Evolutionary conservation across 2,888 invertebrate genomes (phyloP).

Genomic region (Sinhomidia bicolor): DNA sequence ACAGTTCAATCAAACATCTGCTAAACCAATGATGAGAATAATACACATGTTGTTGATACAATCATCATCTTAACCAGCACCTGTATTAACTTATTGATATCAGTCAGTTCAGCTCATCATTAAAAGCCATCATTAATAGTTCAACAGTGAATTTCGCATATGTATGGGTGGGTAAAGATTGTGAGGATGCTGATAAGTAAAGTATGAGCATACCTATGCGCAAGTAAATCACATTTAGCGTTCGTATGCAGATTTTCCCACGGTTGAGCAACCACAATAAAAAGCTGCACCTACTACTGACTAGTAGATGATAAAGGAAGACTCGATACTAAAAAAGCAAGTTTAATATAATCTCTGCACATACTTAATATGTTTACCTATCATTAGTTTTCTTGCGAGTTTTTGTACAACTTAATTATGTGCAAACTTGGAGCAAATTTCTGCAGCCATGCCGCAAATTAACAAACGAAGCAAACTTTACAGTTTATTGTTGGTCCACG

Average conservation of each 20-base stretch:
- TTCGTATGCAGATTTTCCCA: background rate
- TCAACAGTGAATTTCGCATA: background rate
- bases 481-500: too few species aligned
- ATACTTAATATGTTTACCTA: too few species aligned
- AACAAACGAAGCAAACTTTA: too few species aligned
- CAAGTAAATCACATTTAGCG: background rate
- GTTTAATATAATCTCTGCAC: too few species aligned
- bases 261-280: slow-evolving; percentile 21
- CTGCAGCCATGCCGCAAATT: background rate
- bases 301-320: background rate
- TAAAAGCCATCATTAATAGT: background rate
- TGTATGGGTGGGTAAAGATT: background rate
- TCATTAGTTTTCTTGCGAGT: too few species aligned
- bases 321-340: background rate
- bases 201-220: background rate
- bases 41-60: background rate
- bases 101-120: background rate
- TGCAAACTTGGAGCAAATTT: background rate
- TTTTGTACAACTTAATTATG: background rate
- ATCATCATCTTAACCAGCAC: background rate
- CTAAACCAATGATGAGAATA: background rate
- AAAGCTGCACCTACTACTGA: background rate
- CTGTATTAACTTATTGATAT: background rate
- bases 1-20: background rate
- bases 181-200: background rate